Evolutionary conservation across 2,797 vertebrate species (phyloP).

Genomic region (Bradypodion pumilum): DNA sequence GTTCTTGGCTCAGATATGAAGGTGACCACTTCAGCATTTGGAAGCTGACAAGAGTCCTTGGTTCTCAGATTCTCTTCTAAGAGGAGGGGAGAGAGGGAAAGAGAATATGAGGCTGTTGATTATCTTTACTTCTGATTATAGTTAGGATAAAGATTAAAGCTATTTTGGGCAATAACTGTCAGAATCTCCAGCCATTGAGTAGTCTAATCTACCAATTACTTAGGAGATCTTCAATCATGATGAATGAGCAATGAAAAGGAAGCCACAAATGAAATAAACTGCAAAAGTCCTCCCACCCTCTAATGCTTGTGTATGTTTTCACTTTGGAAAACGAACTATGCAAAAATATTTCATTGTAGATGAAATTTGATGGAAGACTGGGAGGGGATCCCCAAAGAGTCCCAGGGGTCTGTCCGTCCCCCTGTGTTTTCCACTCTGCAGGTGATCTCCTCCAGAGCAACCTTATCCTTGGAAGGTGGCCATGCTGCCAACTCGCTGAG

Average conservation of each 20-base stretch:
- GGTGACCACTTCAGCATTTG: constrained; percentile 63
- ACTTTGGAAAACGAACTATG: neutral
- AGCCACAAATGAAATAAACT: neutral
- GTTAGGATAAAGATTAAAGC: neutral
- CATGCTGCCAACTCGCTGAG: too few relatives aligned
- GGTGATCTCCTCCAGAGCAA: too few relatives aligned
- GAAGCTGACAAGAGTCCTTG: constrained; percentile 57
- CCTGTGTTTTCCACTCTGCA: too few relatives aligned
- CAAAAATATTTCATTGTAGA: neutral
- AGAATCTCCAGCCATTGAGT: neutral
- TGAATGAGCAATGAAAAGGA: neutral
- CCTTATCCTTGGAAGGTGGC: too few relatives aligned
- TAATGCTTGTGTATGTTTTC: neutral
- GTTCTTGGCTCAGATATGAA: constrained; percentile 71
- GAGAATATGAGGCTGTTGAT: too few relatives aligned
- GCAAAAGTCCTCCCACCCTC: neutral
- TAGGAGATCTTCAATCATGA: neutral
- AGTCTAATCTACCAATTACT: neutral
- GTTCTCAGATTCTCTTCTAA: constrained; percentile 75
- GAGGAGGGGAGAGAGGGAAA: constrained; percentile 29
- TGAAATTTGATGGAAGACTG: neutral
- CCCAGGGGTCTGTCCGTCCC: too few relatives aligned
- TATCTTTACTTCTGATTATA: neutral
- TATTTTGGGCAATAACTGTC: neutral
- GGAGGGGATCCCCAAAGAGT: too few relatives aligned